phyloP scores from a whole-genome alignment of 2,888 invertebrate species.

The Drosophila tripunctata region DNA sequence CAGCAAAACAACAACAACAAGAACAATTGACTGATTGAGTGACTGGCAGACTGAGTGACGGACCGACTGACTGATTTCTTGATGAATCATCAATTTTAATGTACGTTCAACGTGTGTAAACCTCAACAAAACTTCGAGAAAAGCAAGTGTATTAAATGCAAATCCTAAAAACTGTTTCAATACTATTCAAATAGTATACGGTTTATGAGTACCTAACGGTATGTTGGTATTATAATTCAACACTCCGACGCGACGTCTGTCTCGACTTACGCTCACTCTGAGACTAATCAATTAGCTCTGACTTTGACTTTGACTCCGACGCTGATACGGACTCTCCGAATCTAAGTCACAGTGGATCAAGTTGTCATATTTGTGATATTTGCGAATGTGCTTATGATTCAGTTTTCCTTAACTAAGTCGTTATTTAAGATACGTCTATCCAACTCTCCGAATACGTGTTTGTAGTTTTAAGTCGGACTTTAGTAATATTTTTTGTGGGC shows the following conservation, averaged over 20 bases:
- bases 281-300: conserved; percentile 63
- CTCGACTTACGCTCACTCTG: conserved; percentile 37
- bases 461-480: too few species aligned
- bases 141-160: conserved; percentile 34
- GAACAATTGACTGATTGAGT: conserved; percentile 12
- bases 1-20: conserved; percentile 16
- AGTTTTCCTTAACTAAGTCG: too few species aligned
- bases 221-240: not conserved
- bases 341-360: conserved; percentile 16
- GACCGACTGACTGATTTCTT: conserved; percentile 17
- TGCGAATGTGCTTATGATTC: too few species aligned
- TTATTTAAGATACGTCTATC: too few species aligned
- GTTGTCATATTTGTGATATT: too few species aligned
- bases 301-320: conserved; percentile 30
- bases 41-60: not conserved
- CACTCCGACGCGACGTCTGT: conserved; percentile 26
- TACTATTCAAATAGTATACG: not conserved
- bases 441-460: too few species aligned
- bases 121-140: conserved; percentile 12
- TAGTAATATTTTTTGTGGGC: too few species aligned
- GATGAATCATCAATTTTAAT: conserved; percentile 48
- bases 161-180: conserved; percentile 31
- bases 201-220: conserved; percentile 23
- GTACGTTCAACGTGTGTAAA: conserved; percentile 16
- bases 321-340: not conserved